Evolutionary conservation across 2,888 invertebrate genomes (phyloP).

Genomic region (Salticus scenicus): DNA sequence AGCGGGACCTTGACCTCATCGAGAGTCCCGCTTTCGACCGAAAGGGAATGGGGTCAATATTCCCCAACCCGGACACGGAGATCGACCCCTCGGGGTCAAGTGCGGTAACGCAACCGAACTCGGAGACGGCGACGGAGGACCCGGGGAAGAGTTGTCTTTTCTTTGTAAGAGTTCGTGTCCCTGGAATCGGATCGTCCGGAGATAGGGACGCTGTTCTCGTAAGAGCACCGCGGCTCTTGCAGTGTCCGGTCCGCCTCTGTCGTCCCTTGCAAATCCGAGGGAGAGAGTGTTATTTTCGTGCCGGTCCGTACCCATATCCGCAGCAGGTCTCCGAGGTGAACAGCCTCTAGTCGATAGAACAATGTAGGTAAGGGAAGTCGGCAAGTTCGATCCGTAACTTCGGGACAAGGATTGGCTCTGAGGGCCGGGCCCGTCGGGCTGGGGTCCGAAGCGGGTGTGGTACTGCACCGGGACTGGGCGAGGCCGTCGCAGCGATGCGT

Average conservation of each 20-base stretch:
- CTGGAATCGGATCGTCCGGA: constrained; percentile 77
- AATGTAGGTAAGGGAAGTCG: constrained; percentile 83
- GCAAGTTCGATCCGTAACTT: constrained; percentile 80
- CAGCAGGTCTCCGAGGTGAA: constrained; percentile 86
- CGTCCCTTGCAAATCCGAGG: constrained; percentile 71
- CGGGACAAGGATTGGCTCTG: constrained; percentile 85
- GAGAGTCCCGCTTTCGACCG: too few species aligned
- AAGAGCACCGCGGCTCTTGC: constrained; percentile 77
- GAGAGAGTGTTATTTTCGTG: constrained; percentile 68
- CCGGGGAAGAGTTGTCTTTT: constrained; percentile 77
- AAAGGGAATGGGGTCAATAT: constrained; percentile 77
- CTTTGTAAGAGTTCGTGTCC: constrained; percentile 76
- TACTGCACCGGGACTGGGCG: constrained; percentile 73
- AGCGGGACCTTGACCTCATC: constrained; percentile 73
- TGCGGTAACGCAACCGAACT: constrained; percentile 76
- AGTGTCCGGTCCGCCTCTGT: constrained; percentile 74
- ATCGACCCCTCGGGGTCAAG: constrained; percentile 67
- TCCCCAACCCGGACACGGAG: constrained; percentile 74
- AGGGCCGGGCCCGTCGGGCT: constrained; percentile 81
- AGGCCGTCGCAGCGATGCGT: constrained; percentile 62
- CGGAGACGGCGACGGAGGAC: constrained; percentile 75
- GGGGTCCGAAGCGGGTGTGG: constrained; percentile 77
- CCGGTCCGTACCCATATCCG: constrained; percentile 79
- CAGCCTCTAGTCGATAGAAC: constrained; percentile 82
- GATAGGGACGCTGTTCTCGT: constrained; percentile 75